Evolutionary conservation across 2,888 invertebrate genomes (phyloP).

Genomic region (Patella ulyssiponensis): DNA sequence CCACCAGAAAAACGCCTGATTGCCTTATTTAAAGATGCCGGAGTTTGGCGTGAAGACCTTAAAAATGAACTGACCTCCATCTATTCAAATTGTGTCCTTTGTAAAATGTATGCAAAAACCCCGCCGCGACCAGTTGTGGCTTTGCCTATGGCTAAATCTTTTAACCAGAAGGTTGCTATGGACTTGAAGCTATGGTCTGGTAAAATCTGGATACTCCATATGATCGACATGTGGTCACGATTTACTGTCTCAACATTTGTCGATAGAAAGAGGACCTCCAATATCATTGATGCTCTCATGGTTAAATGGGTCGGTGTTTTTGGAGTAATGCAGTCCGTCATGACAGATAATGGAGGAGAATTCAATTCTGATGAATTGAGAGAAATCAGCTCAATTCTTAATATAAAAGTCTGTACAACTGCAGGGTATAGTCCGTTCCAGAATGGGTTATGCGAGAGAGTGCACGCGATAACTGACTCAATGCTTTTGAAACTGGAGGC

Average conservation of each 20-base stretch:
- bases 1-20: slow-evolving; percentile 17
- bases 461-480: slow-evolving; percentile 22
- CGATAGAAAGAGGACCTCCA: slow-evolving; percentile 8
- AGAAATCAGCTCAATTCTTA: slow-evolving; percentile 16
- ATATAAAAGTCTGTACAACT: slow-evolving; percentile 21
- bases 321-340: slow-evolving; percentile 12
- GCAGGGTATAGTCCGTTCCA: slow-evolving; percentile 21
- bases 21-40: slow-evolving; percentile 20
- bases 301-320: neutral
- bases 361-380: slow-evolving; percentile 2
- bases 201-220: slow-evolving; percentile 13
- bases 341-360: neutral
- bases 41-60: slow-evolving; percentile 4
- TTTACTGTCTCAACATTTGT: slow-evolving; percentile 14
- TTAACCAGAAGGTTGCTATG: slow-evolving; percentile 22
- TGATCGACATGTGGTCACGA: slow-evolving; percentile 26
- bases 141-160: slow-evolving; percentile 17
- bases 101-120: slow-evolving; percentile 17
- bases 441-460: slow-evolving; percentile 22
- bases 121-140: slow-evolving; percentile 15
- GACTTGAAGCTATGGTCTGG: slow-evolving; percentile 19
- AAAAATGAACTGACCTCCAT: neutral
- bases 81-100: slow-evolving; percentile 17
- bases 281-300: slow-evolving; percentile 6
- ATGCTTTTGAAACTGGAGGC: slow-evolving; percentile 24